A percentile compares a stretch with the other conserved stretches of the same genome.
phyloP scores from a whole-genome alignment of 2,113 vertebrate species.

The Raja brachyura region DNA sequence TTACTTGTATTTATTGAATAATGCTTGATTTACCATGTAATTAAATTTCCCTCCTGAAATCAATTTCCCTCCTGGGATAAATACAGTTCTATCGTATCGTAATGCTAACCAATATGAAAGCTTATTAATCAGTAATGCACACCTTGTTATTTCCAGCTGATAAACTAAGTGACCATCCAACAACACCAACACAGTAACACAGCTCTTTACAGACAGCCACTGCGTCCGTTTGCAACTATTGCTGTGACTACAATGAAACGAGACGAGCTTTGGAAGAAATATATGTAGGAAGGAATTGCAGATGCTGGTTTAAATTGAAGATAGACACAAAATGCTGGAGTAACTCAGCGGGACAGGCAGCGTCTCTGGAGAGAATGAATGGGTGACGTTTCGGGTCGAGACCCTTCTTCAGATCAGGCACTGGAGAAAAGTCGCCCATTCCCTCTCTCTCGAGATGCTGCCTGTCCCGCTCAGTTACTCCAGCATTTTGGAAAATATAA shows the following conservation, averaged over 20 bases:
- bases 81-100: no score
- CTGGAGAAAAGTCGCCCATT: no score
- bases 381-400: no score
- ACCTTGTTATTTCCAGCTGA: slow-evolving; percentile 25
- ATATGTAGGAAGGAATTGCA: no score
- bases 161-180: background rate
- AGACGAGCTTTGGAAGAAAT: slow-evolving; percentile 29
- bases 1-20: background rate
- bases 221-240: background rate
- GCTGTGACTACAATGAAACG: slow-evolving; percentile 17
- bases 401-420: no score
- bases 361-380: no score
- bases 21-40: background rate
- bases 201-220: slow-evolving; percentile 2
- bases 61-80: no score
- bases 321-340: no score
- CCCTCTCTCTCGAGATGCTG: no score
- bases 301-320: no score
- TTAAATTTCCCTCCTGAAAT: background rate
- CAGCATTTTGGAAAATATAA: slow-evolving; percentile 14
- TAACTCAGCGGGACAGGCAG: no score
- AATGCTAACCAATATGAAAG: background rate
- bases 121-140: slow-evolving; percentile 25
- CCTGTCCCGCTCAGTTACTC: no score
- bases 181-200: slow-evolving; percentile 12